A percentile compares a stretch with the other conserved stretches of the same genome.
Evolutionary conservation across 2,797 vertebrate species (phyloP).

Genomic region (Cyprinella venusta): DNA sequence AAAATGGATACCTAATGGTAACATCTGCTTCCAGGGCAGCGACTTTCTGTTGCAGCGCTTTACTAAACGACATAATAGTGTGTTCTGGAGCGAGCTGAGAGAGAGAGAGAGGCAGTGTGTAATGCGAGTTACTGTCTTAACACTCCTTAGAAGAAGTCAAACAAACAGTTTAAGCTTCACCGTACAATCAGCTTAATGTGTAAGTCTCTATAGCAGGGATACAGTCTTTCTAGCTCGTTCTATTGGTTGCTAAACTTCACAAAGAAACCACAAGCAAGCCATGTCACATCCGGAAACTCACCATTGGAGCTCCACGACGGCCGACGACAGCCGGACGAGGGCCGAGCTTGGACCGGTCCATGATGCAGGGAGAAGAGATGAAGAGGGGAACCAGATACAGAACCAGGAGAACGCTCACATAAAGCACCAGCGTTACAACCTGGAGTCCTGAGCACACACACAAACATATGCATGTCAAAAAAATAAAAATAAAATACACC

Average conservation of each 20-base stretch:
- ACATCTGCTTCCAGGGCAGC: slow-evolving; percentile 89
- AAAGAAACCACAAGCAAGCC: background rate
- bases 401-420: slow-evolving; percentile 80
- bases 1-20: slow-evolving; percentile 81
- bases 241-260: background rate
- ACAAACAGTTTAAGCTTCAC: background rate
- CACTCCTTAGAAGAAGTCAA: background rate
- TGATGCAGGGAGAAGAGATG: slow-evolving; percentile 94
- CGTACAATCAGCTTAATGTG: slow-evolving; percentile 1
- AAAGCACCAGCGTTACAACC: slow-evolving; percentile 80
- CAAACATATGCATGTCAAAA: background rate
- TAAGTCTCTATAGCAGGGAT: background rate
- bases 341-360: slow-evolving; percentile 85
- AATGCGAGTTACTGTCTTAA: background rate
- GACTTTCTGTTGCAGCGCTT: slow-evolving; percentile 87
- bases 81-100: slow-evolving; percentile 92
- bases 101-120: slow-evolving; percentile 10
- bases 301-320: slow-evolving; percentile 91
- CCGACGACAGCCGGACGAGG: slow-evolving; percentile 87
- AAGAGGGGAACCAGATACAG: slow-evolving; percentile 88
- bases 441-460: slow-evolving; percentile 81
- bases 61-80: slow-evolving; percentile 93
- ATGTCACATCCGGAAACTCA: slow-evolving; percentile 70
- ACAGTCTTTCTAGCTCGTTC: background rate
- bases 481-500: no score